Evolutionary conservation across 2,888 invertebrate genomes (phyloP), one percentile per base, ranked within the genome.

Genomic region (Platycheirus rosarum): DNA sequence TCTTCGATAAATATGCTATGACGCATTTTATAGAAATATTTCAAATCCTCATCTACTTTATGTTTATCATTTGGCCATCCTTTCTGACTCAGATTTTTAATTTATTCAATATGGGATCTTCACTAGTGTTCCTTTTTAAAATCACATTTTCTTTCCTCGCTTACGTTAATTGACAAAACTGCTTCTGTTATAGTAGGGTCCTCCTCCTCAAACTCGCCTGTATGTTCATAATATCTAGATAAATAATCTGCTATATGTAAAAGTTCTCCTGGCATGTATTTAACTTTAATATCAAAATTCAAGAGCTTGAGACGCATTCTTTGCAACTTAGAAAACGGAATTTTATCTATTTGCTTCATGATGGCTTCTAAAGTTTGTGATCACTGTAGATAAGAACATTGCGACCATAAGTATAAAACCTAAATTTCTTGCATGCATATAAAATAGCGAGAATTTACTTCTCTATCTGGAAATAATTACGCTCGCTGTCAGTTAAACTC

Each of bases 211-310:
- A n/a, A n/a, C 1, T 55, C 35, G 1, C 35, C 46, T 55, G 44
- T 68, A 13, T 68, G 46, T 32, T 66, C 42, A 51, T 40, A 65
- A 23, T 23, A 23, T 23, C 23, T 23, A 13, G 35, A 60, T 32
- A 35, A 35, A 35, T 35, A 35, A 35, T 35, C 35, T 5, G 35
- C 57, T 63, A 16, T 23, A 42, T 42, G n/a, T 44, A 44, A 32
- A 9, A 86, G 48, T 68, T 84, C 85, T 40, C 87, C 87, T n/a
- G 85, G 86, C 57, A 80, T 87, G 86, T 78, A 76, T 60, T 51
- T 82, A 65, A 49, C 66, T 18, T 46, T 29, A 13, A 70, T 18
- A 53, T 68, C 32, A 68, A 44, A 68, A 42, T 68, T 68, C 2
- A 68, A 32, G n/a, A 68, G 18, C n/a, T 51, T 68, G 13, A 65